Conservation (phyloP, 1,140 invertebrate species). For the Alviniconcha marisindica region DNA sequence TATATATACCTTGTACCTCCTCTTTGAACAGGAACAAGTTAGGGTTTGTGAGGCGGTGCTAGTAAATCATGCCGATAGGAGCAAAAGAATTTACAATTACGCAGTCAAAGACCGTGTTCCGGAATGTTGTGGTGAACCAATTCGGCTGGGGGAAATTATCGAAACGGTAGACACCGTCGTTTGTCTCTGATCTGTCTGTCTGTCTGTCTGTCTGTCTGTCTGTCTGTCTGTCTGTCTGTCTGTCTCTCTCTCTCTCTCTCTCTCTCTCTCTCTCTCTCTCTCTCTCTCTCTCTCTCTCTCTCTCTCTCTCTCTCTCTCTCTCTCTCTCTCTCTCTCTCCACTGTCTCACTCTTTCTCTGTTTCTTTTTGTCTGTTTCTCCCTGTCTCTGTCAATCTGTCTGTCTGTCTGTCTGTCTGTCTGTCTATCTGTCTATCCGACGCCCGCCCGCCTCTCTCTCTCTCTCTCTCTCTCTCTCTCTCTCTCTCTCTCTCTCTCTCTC, state of each 20-base stretch:
- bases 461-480: slow-evolving; percentile 5
- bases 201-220: neutral
- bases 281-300: slow-evolving; percentile 7
- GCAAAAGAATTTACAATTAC: no score
- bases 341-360: no score
- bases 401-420: neutral
- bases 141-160: no score
- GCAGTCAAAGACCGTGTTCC: no score
- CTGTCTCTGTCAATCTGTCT: neutral
- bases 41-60: no score
- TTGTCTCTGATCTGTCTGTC: no score
- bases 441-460: no score
- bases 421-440: neutral
- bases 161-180: no score
- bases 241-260: neutral
- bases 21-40: no score
- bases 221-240: neutral
- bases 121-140: no score
- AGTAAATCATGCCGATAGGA: no score
- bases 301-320: slow-evolving; percentile 1
- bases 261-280: neutral
- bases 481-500: slow-evolving; percentile 13
- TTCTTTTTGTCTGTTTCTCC: neutral
- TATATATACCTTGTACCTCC: no score
- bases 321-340: neutral